Percentiles rank a stretch among this genome's conserved stretches.
phyloP scores from a whole-genome alignment of 1,140 invertebrate species.

The Delia radicum region DNA sequence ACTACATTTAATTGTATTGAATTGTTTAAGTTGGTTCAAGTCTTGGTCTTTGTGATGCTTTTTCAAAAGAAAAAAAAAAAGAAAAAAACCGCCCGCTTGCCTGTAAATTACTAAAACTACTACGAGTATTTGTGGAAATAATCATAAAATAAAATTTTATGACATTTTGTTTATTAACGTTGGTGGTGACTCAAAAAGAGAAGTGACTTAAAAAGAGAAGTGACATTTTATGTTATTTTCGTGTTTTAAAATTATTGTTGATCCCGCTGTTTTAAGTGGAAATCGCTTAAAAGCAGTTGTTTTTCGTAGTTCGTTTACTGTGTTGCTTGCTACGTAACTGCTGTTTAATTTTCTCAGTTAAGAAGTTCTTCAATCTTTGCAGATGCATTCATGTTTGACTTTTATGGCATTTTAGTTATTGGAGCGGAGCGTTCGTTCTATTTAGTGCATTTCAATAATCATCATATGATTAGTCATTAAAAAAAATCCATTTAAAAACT shows the following conservation, averaged over 20 bases:
- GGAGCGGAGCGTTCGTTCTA: background rate
- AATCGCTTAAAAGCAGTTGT: constrained; percentile 4
- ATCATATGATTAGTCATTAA: background rate
- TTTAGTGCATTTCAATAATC: background rate
- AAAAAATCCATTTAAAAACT: background rate
- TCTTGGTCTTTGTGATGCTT: background rate
- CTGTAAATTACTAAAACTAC: background rate
- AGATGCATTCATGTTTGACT: background rate
- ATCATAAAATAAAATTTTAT: background rate
- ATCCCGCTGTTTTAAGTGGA: constrained; percentile 3
- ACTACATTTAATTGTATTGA: background rate
- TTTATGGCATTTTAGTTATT: background rate
- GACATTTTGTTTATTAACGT: background rate
- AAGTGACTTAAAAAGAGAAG: background rate
- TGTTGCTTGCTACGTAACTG: background rate
- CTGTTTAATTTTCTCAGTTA: background rate
- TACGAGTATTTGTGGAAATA: background rate
- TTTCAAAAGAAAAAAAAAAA: too few species aligned
- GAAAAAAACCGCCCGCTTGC: background rate
- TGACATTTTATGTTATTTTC: background rate
- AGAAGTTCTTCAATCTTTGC: background rate
- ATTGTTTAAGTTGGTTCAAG: background rate
- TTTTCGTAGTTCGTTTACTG: background rate
- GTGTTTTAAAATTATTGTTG: background rate
- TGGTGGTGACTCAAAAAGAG: background rate